Conservation (phyloP, 1,140 invertebrate species). For the Atopsyche davidsoni region DNA sequence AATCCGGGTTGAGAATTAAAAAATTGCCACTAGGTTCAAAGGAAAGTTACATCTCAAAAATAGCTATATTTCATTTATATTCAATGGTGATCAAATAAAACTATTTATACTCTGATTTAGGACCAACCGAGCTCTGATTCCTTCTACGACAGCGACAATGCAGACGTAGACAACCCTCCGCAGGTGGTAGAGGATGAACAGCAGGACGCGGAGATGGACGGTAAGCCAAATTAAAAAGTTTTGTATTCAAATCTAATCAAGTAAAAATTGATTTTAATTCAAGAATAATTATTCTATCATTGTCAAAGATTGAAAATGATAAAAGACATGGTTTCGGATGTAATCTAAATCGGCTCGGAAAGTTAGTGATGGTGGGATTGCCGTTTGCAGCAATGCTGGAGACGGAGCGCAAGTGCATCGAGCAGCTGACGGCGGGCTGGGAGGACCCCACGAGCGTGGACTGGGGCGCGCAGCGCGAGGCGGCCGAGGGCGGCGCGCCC, state of each 20-base stretch:
- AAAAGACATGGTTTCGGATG: not conserved
- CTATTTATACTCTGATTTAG: constrained; percentile 44
- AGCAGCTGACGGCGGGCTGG: constrained; percentile 69
- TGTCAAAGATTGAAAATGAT: not conserved
- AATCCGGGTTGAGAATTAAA: no score
- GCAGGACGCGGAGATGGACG: constrained; percentile 63
- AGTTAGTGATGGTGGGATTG: not conserved
- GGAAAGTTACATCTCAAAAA: no score
- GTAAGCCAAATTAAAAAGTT: constrained; percentile 50
- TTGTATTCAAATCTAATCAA: not conserved
- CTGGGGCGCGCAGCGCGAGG: constrained; percentile 60
- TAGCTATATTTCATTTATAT: no score
- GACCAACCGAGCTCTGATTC: constrained; percentile 79
- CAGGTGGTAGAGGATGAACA: constrained; percentile 46
- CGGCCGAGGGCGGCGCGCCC: constrained; percentile 37
- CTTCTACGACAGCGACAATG: constrained; percentile 81
- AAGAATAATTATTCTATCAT: not conserved
- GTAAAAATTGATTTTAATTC: not conserved
- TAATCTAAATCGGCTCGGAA: not conserved
- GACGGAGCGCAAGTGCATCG: constrained; percentile 66
- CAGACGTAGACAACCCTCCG: constrained; percentile 57
- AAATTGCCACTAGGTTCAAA: no score
- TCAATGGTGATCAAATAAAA: no score
- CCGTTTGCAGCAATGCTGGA: constrained; percentile 58
- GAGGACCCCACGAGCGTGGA: constrained; percentile 77